Evolutionary conservation across 2,888 invertebrate species (phyloP).

Genomic region (Dolichomitus sp.): DNA sequence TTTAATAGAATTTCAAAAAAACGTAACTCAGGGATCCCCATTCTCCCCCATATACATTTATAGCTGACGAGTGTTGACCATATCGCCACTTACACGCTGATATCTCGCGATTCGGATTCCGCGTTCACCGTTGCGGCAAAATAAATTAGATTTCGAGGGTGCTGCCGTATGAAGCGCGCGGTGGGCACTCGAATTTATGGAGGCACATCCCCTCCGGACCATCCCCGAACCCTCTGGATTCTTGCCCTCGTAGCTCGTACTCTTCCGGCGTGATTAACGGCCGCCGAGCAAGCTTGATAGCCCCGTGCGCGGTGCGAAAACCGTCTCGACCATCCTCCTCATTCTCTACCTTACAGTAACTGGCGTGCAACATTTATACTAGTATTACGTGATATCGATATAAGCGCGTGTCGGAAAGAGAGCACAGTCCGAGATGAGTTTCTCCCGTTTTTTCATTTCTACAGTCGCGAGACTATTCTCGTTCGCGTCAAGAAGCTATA

Average conservation of each 20-base stretch:
- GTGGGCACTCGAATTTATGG: slow-evolving; percentile 58
- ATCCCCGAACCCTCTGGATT: slow-evolving; percentile 41
- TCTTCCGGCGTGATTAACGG: slow-evolving; percentile 62
- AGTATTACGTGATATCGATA: slow-evolving; percentile 63
- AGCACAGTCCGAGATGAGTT: slow-evolving; percentile 38
- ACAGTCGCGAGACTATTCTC: slow-evolving; percentile 51
- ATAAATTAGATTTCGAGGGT: slow-evolving; percentile 62
- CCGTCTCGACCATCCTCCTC: slow-evolving; percentile 50
- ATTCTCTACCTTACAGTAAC: slow-evolving; percentile 40
- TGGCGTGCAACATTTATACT: slow-evolving; percentile 62
- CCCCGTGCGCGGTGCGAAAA: slow-evolving; percentile 57
- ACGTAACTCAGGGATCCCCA: no score
- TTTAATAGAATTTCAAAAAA: no score
- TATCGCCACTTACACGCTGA: slow-evolving; percentile 41
- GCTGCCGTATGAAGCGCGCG: slow-evolving; percentile 51
- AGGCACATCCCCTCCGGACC: slow-evolving; percentile 58
- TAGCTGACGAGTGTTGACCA: slow-evolving; percentile 26
- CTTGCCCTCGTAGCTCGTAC: slow-evolving; percentile 43
- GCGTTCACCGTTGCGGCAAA: slow-evolving; percentile 48
- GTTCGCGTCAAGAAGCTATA: slow-evolving; percentile 26
- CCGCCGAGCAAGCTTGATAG: slow-evolving; percentile 61
- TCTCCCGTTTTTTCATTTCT: slow-evolving; percentile 38
- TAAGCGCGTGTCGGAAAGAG: slow-evolving; percentile 43
- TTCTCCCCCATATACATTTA: neutral
- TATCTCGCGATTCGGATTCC: slow-evolving; percentile 50